Conservation (phyloP, 2,888 invertebrate genomes). For the Slavum lentiscoides region DNA sequence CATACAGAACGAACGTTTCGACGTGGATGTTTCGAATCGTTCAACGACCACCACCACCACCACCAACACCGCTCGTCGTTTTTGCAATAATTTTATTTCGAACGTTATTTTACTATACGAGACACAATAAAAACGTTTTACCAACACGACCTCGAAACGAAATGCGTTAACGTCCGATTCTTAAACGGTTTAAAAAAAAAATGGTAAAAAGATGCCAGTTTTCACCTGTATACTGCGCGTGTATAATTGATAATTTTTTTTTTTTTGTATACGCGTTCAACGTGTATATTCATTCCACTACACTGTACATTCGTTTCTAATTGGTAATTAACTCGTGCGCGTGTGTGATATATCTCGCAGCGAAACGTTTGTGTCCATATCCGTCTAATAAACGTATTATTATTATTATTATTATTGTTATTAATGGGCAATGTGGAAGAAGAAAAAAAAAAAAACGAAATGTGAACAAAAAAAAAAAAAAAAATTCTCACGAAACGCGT, state of each 20-base stretch:
- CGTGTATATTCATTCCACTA: neutral
- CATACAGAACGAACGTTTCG: neutral
- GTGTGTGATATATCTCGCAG: neutral
- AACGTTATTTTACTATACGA: neutral
- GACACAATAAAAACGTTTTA: neutral
- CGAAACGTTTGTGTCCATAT: neutral
- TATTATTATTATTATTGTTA: too few species aligned
- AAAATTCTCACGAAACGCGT: too few species aligned
- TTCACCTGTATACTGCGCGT: neutral
- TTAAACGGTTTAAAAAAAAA: neutral
- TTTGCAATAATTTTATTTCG: neutral
- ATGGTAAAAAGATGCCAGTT: too few species aligned
- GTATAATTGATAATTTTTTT: neutral
- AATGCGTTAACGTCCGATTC: neutral
- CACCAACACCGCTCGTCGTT: neutral
- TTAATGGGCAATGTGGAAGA: too few species aligned
- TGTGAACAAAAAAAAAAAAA: too few species aligned
- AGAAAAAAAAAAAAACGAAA: too few species aligned
- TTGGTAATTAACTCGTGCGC: slow-evolving; percentile 1
- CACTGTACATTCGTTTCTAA: slow-evolving; percentile 8
- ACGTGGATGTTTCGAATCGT: neutral
- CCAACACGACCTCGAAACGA: neutral
- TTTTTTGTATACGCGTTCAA: neutral
- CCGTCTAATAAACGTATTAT: slow-evolving; percentile 1
- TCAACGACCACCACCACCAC: too few species aligned